These are phyloP conservation scores for Equus przewalskii DNA, from an alignment of 2,113 vertebrate genomes.

Conservation along the genomic window DNA sequence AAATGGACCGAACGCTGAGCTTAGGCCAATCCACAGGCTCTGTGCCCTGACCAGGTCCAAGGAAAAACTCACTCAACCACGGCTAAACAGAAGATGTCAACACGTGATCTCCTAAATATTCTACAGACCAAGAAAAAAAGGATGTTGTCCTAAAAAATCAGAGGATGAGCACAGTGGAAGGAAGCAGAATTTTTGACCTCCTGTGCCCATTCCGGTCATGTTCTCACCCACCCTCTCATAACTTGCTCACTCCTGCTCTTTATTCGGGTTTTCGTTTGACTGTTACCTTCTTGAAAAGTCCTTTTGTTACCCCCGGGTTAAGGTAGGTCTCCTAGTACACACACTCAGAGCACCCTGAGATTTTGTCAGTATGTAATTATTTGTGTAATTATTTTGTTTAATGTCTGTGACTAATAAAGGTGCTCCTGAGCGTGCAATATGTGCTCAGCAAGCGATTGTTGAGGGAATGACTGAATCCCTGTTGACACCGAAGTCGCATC, in stretches of 20 bases:
- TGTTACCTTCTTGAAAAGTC: neutral
- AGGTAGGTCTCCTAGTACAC: neutral
- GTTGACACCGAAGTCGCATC: neutral
- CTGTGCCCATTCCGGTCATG: neutral
- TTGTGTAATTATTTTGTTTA: conserved; percentile 64
- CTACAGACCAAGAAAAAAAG: neutral
- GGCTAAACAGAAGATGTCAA: neutral
- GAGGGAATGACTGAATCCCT: conserved; percentile 16
- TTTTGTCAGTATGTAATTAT: conserved; percentile 56
- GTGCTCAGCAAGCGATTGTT: neutral
- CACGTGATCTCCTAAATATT: neutral
- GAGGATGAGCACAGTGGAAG: neutral
- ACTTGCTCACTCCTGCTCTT: neutral
- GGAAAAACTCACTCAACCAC: neutral
- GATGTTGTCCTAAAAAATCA: neutral
- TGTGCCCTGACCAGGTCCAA: neutral
- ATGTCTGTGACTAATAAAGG: conserved; percentile 57
- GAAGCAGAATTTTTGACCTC: neutral
- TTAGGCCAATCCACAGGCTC: neutral
- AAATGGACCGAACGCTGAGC: neutral
- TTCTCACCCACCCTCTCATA: accelerated
- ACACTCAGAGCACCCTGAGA: neutral
- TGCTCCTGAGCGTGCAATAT: conserved; percentile 42
- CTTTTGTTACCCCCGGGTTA: neutral
- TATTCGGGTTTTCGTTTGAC: neutral